Evolutionary conservation across 2,113 vertebrate genomes (phyloP).

Genomic region (Tichodroma muraria): DNA sequence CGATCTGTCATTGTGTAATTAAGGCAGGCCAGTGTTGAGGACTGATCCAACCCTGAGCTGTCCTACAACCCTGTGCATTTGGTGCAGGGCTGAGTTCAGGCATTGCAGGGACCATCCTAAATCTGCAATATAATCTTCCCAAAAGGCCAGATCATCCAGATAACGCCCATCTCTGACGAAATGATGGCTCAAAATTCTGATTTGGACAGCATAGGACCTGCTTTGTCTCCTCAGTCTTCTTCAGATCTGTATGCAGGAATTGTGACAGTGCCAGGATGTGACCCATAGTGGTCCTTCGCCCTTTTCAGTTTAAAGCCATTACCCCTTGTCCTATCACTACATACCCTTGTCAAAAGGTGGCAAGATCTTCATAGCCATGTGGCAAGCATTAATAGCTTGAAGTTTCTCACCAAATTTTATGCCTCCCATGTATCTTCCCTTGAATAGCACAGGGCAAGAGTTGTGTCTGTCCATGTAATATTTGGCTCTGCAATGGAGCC

Average conservation of each 20-base stretch:
- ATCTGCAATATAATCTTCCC: background rate
- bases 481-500: background rate
- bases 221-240: background rate
- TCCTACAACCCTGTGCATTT: fast-evolving
- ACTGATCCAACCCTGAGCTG: background rate
- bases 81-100: background rate
- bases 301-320: background rate
- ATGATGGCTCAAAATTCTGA: background rate
- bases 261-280: background rate
- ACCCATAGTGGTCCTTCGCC: background rate
- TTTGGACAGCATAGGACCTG: background rate
- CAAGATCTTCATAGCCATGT: background rate
- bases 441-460: background rate
- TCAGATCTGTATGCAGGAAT: fast-evolving
- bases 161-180: background rate
- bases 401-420: background rate
- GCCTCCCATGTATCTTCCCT: background rate
- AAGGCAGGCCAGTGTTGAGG: background rate
- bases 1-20: too few relatives aligned
- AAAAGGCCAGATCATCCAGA: background rate
- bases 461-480: background rate
- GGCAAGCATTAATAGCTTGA: background rate
- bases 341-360: background rate
- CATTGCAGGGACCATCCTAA: background rate
- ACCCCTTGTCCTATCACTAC: background rate